Conservation (phyloP, 2,888 invertebrate species). For the Aspidiotus rigidus region DNA sequence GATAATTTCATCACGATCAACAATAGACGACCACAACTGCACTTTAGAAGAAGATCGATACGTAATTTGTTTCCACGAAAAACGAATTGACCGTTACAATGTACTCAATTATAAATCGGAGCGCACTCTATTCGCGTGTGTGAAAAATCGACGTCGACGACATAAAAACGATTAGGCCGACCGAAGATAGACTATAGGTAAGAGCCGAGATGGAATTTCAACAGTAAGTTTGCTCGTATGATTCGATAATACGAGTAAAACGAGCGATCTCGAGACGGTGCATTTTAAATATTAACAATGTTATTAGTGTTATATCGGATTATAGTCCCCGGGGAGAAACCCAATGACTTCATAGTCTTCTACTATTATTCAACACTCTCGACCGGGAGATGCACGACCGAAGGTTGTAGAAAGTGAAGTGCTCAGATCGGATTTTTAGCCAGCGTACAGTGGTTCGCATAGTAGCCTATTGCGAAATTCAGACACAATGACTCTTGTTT, state of each 20-base stretch:
- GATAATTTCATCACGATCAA: conserved; percentile 18
- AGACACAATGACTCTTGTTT: too few relatives aligned
- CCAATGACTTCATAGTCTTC: conserved; percentile 22
- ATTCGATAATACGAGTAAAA: conserved; percentile 1
- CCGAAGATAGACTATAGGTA: neutral
- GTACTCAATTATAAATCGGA: conserved; percentile 2
- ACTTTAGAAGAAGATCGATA: neutral
- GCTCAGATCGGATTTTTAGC: neutral
- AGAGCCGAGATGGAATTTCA: neutral
- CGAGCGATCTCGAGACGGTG: conserved; percentile 1
- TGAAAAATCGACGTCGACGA: neutral
- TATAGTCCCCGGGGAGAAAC: conserved; percentile 22
- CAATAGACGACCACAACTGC: neutral
- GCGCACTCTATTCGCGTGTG: conserved; percentile 16
- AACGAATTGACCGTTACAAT: conserved; percentile 10
- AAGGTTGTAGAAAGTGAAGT: conserved; percentile 31
- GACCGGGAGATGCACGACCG: conserved; percentile 16
- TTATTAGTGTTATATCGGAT: conserved; percentile 9
- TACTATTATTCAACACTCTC: conserved; percentile 19
- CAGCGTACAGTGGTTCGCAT: neutral
- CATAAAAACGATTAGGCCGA: conserved; percentile 1
- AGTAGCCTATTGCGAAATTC: neutral
- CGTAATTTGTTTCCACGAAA: conserved; percentile 18
- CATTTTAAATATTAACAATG: conserved; percentile 22
- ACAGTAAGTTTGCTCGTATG: neutral